Evolutionary conservation across 2,797 vertebrate species (phyloP).

Genomic region (Cyclopterus lumpus): DNA sequence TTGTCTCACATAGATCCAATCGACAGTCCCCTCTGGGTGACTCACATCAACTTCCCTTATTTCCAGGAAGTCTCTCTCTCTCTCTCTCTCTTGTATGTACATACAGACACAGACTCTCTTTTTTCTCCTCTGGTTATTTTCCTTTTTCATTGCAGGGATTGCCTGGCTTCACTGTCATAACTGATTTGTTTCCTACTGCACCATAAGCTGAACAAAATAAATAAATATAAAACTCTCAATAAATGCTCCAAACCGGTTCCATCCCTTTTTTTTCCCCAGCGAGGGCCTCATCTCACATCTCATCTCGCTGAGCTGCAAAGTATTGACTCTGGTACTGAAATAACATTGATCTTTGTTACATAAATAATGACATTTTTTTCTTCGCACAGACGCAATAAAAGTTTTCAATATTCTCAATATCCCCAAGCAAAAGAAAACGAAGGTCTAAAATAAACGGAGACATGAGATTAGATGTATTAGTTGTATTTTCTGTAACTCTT

Average conservation of each 20-base stretch:
- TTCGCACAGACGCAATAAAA: constrained; percentile 1
- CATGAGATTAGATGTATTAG: background rate
- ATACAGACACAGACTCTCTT: background rate
- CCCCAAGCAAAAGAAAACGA: constrained; percentile 4
- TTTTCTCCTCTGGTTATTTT: constrained; percentile 28
- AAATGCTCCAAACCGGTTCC: constrained; percentile 43
- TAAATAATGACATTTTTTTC: constrained; percentile 40
- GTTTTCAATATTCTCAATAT: constrained; percentile 32
- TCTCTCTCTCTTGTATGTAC: background rate
- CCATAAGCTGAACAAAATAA: constrained; percentile 13
- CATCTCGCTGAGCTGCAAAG: constrained; percentile 28
- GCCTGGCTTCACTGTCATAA: constrained; percentile 34
- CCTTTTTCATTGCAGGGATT: constrained; percentile 52
- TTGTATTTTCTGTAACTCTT: constrained; percentile 6
- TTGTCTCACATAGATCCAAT: constrained; percentile 28
- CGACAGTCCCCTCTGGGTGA: constrained; percentile 33
- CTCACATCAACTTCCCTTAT: constrained; percentile 22
- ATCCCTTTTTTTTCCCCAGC: constrained; percentile 11
- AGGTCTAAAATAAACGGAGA: constrained; percentile 5
- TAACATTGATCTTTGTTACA: constrained; percentile 35
- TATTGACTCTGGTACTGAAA: constrained; percentile 39
- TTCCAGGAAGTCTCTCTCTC: constrained; percentile 24
- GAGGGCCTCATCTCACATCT: constrained; percentile 32
- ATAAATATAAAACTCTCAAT: background rate
- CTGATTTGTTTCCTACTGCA: constrained; percentile 46